A percentile compares a stretch with the other conserved stretches of the same genome.
These are phyloP conservation scores for Plagodis dolabraria DNA, from an alignment of 2,888 invertebrate species.

Conservation along the genomic window DNA sequence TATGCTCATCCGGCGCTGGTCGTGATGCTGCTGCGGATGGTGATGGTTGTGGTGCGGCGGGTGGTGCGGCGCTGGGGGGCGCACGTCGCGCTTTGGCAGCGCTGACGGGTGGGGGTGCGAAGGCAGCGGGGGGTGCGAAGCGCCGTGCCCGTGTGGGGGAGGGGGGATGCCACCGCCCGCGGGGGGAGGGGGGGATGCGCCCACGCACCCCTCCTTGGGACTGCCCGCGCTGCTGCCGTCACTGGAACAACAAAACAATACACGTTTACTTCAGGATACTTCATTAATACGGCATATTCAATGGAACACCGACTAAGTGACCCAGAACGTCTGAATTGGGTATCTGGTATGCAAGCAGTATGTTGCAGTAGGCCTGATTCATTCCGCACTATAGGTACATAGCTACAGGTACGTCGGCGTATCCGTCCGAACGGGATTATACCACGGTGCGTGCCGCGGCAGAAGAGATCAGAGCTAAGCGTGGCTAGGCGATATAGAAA, in stretches of 20 bases:
- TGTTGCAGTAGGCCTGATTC: too few species aligned
- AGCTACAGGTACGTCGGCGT: too few species aligned
- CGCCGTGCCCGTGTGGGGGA: constrained; percentile 51
- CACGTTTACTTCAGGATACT: too few species aligned
- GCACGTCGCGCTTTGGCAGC: constrained; percentile 74
- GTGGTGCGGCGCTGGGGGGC: constrained; percentile 60
- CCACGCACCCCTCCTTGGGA: constrained; percentile 78
- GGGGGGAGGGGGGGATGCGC: constrained; percentile 70
- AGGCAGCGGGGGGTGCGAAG: constrained; percentile 41
- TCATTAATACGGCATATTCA: too few species aligned
- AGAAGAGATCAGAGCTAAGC: too few species aligned
- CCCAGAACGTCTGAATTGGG: too few species aligned
- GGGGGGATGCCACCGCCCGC: constrained; percentile 35
- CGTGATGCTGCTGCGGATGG: constrained; percentile 44
- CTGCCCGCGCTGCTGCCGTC: constrained; percentile 81
- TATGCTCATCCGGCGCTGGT: constrained; percentile 56
- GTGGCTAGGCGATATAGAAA: too few species aligned
- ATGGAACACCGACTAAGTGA: too few species aligned
- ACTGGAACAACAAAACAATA: constrained; percentile 49
- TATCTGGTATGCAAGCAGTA: too few species aligned
- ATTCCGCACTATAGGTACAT: too few species aligned
- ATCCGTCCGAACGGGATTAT: too few species aligned
- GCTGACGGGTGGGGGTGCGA: constrained; percentile 49
- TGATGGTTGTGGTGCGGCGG: constrained; percentile 39
- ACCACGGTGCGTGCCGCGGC: too few species aligned